These are phyloP conservation scores for Holacanthus passer DNA, from an alignment of 2,113 vertebrate species.

Conservation along the genomic window DNA sequence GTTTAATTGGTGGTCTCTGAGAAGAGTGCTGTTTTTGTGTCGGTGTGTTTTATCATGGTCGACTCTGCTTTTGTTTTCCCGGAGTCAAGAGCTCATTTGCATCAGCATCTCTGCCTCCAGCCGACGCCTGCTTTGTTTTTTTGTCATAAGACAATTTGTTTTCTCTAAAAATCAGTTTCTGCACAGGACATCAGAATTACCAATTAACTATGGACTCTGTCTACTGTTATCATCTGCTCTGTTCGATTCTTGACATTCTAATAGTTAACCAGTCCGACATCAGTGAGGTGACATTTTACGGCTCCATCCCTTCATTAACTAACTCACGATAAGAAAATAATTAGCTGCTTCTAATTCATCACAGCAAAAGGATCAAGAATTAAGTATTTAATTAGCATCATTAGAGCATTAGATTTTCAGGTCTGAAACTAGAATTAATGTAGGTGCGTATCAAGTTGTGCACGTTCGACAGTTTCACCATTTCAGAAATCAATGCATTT, in stretches of 20 bases:
- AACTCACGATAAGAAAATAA: neutral
- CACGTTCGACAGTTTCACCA: neutral
- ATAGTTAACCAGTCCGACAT: neutral
- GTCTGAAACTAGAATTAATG: neutral
- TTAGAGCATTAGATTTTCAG: neutral
- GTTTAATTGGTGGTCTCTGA: slow-evolving; percentile 34
- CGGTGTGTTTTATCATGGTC: slow-evolving; percentile 14
- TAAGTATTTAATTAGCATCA: neutral
- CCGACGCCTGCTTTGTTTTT: slow-evolving; percentile 18
- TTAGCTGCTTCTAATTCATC: slow-evolving; percentile 8
- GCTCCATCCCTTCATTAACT: neutral
- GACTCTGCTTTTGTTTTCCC: slow-evolving; percentile 35
- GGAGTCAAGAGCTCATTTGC: slow-evolving; percentile 36
- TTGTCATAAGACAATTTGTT: neutral
- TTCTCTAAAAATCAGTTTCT: neutral
- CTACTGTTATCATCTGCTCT: neutral
- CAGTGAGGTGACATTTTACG: neutral
- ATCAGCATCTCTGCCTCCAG: slow-evolving; percentile 25
- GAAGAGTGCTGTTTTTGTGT: slow-evolving; percentile 36
- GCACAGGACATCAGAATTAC: neutral
- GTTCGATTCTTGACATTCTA: neutral
- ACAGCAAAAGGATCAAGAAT: neutral
- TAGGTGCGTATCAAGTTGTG: neutral
- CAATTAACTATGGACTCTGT: no score
- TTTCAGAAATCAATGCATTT: neutral